phyloP scores from a whole-genome alignment of 2,113 vertebrate genomes.

The Cisticola juncidis region DNA sequence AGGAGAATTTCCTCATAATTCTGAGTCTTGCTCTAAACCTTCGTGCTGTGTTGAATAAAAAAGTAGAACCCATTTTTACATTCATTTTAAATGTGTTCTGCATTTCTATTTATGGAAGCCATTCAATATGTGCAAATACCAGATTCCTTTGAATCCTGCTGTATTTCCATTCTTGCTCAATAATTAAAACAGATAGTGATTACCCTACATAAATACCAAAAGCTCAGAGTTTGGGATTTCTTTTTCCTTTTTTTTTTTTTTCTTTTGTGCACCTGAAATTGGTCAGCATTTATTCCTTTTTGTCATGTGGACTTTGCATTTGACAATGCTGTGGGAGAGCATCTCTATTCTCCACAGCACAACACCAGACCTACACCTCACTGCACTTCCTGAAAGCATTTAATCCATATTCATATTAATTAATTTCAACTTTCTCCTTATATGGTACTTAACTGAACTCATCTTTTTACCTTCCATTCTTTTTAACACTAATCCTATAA shows the following conservation, averaged over 20 bases:
- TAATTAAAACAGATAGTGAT: slow-evolving; percentile 19
- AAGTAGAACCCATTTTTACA: background rate
- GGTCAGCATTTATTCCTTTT: background rate
- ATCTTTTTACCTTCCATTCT: background rate
- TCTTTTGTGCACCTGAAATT: background rate
- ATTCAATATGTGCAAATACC: slow-evolving; percentile 9
- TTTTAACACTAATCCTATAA: background rate
- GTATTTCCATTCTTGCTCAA: background rate
- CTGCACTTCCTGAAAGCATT: background rate
- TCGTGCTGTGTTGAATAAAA: background rate
- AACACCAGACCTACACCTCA: background rate
- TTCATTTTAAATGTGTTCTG: background rate
- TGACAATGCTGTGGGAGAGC: background rate
- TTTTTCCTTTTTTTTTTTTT: background rate
- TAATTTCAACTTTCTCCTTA: background rate
- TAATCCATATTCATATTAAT: background rate
- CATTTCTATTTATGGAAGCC: slow-evolving; percentile 37
- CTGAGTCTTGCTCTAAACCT: background rate
- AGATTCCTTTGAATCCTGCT: background rate
- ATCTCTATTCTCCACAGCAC: background rate
- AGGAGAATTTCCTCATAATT: background rate
- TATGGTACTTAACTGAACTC: background rate
- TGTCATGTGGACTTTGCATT: background rate
- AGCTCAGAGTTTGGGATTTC: background rate
- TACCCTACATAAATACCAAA: background rate